Evolutionary conservation across 2,888 invertebrate species (phyloP), one percentile per base, ranked within the genome.

Genomic region (Galeruca laticollis): DNA sequence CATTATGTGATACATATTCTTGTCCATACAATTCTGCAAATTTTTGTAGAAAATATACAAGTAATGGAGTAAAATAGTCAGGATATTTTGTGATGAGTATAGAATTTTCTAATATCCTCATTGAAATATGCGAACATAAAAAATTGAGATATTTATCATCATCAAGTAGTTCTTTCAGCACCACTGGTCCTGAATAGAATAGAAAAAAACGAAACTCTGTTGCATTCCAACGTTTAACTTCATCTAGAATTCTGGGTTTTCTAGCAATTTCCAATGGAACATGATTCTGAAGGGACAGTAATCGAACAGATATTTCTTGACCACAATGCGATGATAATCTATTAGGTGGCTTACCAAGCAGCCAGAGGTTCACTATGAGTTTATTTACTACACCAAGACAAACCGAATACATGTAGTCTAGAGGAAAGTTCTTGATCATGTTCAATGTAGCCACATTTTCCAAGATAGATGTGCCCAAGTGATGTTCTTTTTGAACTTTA

Each of bases 1-100:
- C 49, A 61, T 61, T 61, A 61, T 49, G 49, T 15, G 49, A 61
- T n/a, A 61, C 26, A 61, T 61, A 31, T n/a, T 61, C 26, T 26
- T 21, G 31, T 18, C 61, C 61, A 61, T 61, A 61, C 9, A 61
- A 18, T 26, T 13, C 15, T 11, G 11, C 11, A 31, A 61, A 61
- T 26, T 20, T 26, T 11, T 43, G 21, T 10, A 61, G 49, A 61
- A 61, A 61, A 61, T 61, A 31, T n/a, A 2, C 20, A n/a, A 62
- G 8, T 10, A 15, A 37, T 15, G 59, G 4, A 9, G 4, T 5
- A 18, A 8, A 1, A 59, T 37, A 59, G 20, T 35, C 37, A 59
- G 37, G 11, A 18, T 59, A 31, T 59, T 59, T 40, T n/a, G n/a
- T 35, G 37, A 31, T 59, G n/a, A 13, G 15, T 10, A n/a, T 18